Evolutionary conservation across 2,888 invertebrate species (phyloP), one percentile per base, ranked within the genome.

Genomic region (Dicroscelio sp.): DNA sequence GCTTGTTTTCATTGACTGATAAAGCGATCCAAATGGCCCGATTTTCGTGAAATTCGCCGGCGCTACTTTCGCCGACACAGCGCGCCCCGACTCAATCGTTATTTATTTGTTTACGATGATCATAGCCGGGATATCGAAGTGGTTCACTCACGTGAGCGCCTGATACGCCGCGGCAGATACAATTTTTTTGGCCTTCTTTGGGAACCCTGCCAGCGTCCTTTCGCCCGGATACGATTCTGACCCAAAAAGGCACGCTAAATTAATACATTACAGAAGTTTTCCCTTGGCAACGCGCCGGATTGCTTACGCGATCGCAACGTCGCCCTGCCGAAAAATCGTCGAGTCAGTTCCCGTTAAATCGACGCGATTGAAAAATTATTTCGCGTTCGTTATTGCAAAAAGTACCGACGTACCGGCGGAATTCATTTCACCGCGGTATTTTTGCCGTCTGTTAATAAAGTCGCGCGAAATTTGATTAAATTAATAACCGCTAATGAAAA

Each of bases 241-340:
- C 96, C 96, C 95, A 96, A 96, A 96, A 96, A 96, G 95, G 94
- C 94, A 95, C 94, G 95, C 95, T 96, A 96, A 96, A 96, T 96
- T 96, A 96, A 96, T 96, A 96, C 96, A 96, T 96, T 95, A 95
- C 95, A 91, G 92, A 94, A 94, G 93, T 94, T 94, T 94, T 94
- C 87, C 86, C 91, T 95, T 96, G 96, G 96, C 96, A 95, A 93
- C 52, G 83, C 92, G 96, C 96, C 96, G 96, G 96, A 96, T 96
- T 91, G 95, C 95, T 93, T 93, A 94, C 94, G 94, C 91, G 93
- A 94, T 95, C 94, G 93, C 93, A 92, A 93, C 93, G 92, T 93
- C 94, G 94, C 94, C 90, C 93, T 92, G 93, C 92, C 91, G 67
- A 79, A 89, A 90, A 84, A 80, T 85, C 80, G 82, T 85, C 84